A percentile compares a stretch with the other conserved stretches of the same genome.
Conservation (phyloP, 2,888 invertebrate species). For the Coelinius sp. region DNA sequence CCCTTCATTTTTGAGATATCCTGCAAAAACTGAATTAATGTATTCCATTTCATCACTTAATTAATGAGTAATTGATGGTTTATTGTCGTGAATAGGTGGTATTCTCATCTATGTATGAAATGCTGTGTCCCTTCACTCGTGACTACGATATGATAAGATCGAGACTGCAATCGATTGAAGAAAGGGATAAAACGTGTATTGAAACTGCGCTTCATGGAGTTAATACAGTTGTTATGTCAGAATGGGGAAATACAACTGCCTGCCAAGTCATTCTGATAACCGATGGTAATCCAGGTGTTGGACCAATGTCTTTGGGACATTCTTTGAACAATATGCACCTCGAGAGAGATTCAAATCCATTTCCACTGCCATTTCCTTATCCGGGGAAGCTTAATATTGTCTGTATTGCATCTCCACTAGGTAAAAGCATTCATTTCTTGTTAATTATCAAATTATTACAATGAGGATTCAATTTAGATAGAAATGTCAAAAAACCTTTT, state of each 20-base stretch:
- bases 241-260: conserved; percentile 91
- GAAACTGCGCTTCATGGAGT: conserved; percentile 85
- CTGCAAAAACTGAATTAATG: too few relatives aligned
- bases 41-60: too few relatives aligned
- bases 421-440: conserved; percentile 65
- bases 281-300: conserved; percentile 82
- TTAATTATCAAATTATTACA: neutral
- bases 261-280: conserved; percentile 87
- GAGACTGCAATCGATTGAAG: conserved; percentile 83
- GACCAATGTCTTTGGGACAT: conserved; percentile 76
- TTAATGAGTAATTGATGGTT: too few relatives aligned
- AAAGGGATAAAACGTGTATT: conserved; percentile 89
- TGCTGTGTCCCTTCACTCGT: conserved; percentile 88
- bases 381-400: conserved; percentile 85
- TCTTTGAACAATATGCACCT: conserved; percentile 72
- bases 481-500: too few relatives aligned
- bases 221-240: conserved; percentile 83
- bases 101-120: conserved; percentile 73
- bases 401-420: conserved; percentile 79
- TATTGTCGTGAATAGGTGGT: conserved; percentile 72
- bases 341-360: conserved; percentile 71
- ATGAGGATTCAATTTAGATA: too few relatives aligned
- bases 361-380: conserved; percentile 85
- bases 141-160: conserved; percentile 86
- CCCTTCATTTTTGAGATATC: too few relatives aligned